Percentiles rank a stretch among this genome's conserved stretches.
Conservation (phyloP, 2,797 vertebrate genomes). For the Myiothlypis chrysogaster region DNA sequence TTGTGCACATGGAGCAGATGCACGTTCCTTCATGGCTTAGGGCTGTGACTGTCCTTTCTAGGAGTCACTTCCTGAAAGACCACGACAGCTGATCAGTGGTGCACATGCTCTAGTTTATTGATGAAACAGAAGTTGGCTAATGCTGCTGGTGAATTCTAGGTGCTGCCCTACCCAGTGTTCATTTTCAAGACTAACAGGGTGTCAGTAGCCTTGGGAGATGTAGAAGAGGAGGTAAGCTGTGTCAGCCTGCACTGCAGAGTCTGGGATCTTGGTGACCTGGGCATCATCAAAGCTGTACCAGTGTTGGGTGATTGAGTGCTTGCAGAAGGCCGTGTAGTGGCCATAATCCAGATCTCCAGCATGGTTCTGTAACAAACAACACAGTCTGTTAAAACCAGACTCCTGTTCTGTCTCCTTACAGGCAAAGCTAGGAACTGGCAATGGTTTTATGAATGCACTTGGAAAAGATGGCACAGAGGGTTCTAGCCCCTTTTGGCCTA, state of each 20-base stretch:
- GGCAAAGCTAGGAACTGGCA: background rate
- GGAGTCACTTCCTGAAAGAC: background rate
- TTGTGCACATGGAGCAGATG: fast-evolving
- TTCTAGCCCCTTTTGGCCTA: background rate
- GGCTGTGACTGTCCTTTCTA: background rate
- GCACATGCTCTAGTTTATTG: constrained; percentile 52
- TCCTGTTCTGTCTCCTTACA: background rate
- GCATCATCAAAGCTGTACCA: constrained; percentile 86
- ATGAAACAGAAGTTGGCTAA: background rate
- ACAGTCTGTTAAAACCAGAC: background rate
- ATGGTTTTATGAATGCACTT: background rate
- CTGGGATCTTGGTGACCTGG: constrained; percentile 72
- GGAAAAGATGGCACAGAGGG: background rate
- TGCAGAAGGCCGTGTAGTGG: constrained; percentile 87
- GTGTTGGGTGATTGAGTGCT: constrained; percentile 69
- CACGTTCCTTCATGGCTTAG: fast-evolving
- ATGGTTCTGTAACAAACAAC: constrained; percentile 79
- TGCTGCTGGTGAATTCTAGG: background rate
- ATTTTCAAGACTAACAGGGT: constrained; percentile 5
- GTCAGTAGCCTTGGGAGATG: constrained; percentile 60
- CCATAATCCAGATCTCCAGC: constrained; percentile 83
- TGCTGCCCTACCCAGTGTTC: background rate
- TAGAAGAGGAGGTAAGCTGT: constrained; percentile 86
- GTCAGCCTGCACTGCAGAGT: constrained; percentile 76
- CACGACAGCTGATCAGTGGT: background rate